A percentile compares a stretch with the other conserved stretches of the same genome.
These are phyloP conservation scores for Lepidonotus clava DNA, from an alignment of 2,888 invertebrate genomes.

Conservation along the genomic window DNA sequence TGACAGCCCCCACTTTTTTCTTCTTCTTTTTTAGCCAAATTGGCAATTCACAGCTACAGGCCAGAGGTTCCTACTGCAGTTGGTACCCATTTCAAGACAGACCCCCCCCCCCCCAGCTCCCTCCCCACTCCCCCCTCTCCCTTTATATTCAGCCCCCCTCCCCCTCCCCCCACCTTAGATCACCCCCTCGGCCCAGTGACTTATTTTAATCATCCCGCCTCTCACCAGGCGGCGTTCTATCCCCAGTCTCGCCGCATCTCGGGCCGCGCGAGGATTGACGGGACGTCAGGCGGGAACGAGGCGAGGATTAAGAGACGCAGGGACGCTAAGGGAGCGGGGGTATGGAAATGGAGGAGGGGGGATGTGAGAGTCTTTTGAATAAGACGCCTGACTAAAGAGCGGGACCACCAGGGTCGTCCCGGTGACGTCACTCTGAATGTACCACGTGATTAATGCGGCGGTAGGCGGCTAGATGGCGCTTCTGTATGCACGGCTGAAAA, in stretches of 20 bases:
- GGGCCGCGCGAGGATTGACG: constrained; percentile 22
- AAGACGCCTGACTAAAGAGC: constrained; percentile 34
- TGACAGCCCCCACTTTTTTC: too few relatives aligned
- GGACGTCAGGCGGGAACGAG: constrained; percentile 4
- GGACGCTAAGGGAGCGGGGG: background rate
- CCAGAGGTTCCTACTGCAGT: too few relatives aligned
- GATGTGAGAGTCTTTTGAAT: constrained; percentile 50
- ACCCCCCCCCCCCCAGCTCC: too few relatives aligned
- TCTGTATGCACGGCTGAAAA: constrained; percentile 22
- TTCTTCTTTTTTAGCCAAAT: too few relatives aligned
- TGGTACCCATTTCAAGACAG: too few relatives aligned
- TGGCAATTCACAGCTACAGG: too few relatives aligned
- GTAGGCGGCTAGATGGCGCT: background rate
- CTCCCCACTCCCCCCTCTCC: too few relatives aligned
- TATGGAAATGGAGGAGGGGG: background rate
- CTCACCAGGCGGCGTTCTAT: constrained; percentile 31
- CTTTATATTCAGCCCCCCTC: too few relatives aligned
- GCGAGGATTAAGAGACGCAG: background rate
- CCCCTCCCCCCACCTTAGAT: too few relatives aligned
- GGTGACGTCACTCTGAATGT: background rate
- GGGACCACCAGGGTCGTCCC: background rate
- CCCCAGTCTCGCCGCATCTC: constrained; percentile 7
- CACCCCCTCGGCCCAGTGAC: background rate
- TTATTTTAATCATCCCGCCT: constrained; percentile 52
- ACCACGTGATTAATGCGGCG: background rate